phyloP scores from a whole-genome alignment of 2,113 vertebrate species.

The Notothenia rossii region DNA sequence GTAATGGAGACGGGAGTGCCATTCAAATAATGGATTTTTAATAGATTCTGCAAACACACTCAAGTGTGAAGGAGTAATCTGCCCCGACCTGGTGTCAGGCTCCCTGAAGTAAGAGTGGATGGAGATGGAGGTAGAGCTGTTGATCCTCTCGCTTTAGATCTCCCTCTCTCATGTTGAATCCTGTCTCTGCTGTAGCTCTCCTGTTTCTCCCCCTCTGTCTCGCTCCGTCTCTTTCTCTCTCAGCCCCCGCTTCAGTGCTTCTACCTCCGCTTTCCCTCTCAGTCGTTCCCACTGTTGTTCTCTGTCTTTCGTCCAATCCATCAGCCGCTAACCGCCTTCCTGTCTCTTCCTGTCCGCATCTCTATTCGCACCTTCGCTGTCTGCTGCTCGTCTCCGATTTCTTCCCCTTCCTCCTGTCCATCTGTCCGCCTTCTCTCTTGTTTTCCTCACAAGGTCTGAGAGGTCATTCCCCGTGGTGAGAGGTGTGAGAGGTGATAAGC shows the following conservation, averaged over 20 bases:
- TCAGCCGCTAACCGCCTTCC: slow-evolving; percentile 48
- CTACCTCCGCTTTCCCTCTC: slow-evolving; percentile 26
- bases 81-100: slow-evolving; percentile 60
- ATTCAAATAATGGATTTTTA: slow-evolving; percentile 84
- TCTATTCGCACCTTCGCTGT: slow-evolving; percentile 57
- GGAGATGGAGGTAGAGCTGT: slow-evolving; percentile 22
- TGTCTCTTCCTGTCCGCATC: slow-evolving; percentile 34
- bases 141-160: slow-evolving; percentile 44
- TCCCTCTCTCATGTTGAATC: slow-evolving; percentile 41
- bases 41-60: slow-evolving; percentile 78
- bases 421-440: slow-evolving; percentile 37
- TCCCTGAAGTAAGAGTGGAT: slow-evolving; percentile 53
- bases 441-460: slow-evolving; percentile 41
- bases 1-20: slow-evolving; percentile 69
- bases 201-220: slow-evolving; percentile 17
- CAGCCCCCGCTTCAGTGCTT: slow-evolving; percentile 40
- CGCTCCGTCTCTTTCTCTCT: slow-evolving; percentile 4
- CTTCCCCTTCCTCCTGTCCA: slow-evolving; percentile 45
- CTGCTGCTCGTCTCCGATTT: slow-evolving; percentile 44
- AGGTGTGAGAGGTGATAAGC: slow-evolving; percentile 69
- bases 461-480: slow-evolving; percentile 53
- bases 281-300: slow-evolving; percentile 34
- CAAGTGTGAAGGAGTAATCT: slow-evolving; percentile 77
- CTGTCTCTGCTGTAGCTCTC: slow-evolving; percentile 34
- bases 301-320: slow-evolving; percentile 46